phyloP scores from a whole-genome alignment of 2,113 vertebrate species.

The Gavialis gangeticus region DNA sequence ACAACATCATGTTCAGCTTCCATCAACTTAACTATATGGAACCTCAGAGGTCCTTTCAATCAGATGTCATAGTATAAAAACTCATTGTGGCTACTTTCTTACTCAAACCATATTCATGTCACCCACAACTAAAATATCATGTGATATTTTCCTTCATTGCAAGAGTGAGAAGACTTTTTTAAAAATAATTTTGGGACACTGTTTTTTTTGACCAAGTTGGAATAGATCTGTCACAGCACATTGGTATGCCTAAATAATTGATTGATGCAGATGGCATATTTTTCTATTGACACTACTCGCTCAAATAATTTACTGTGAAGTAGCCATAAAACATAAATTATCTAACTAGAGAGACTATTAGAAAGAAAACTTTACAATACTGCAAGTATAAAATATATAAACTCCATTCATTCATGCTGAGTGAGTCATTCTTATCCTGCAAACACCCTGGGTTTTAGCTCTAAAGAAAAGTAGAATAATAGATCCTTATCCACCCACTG shows the following conservation, averaged over 20 bases:
- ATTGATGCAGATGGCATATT: neutral
- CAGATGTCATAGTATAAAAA: neutral
- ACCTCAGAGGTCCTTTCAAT: neutral
- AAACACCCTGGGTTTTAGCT: neutral
- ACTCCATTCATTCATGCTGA: neutral
- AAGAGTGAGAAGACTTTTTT: neutral
- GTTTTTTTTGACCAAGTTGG: neutral
- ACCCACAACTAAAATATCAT: neutral
- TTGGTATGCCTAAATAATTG: neutral
- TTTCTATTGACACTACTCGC: neutral
- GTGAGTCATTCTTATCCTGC: neutral
- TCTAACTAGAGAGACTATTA: neutral
- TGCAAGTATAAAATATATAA: neutral
- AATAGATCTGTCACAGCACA: neutral
- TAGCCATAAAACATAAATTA: neutral
- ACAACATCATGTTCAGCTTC: rapidly evolving
- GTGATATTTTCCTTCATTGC: neutral
- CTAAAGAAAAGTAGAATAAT: neutral
- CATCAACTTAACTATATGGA: neutral
- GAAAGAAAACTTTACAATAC: neutral
- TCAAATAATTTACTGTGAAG: neutral
- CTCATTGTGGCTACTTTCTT: neutral
- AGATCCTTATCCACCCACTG: neutral
- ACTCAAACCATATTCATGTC: neutral
- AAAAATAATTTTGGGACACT: neutral